Conservation (phyloP, 2,113 vertebrate species). For the Salvator merianae region DNA sequence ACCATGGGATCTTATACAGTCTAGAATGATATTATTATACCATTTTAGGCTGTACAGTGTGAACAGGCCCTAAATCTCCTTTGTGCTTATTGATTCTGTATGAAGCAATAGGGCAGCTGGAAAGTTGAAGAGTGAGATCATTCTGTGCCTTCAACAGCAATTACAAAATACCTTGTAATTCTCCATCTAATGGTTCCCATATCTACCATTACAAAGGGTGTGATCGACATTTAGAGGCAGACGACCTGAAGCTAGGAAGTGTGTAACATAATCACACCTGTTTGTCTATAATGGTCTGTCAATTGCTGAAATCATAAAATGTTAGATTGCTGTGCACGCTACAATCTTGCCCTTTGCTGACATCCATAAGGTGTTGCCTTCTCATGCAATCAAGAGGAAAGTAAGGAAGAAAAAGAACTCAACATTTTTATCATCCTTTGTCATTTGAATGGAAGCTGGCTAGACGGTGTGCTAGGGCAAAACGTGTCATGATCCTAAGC, state of each 20-base stretch:
- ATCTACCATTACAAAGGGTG: rapidly evolving
- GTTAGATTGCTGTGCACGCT: neutral
- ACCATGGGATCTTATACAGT: too few species aligned
- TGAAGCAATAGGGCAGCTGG: constrained; percentile 16
- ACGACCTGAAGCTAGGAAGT: neutral
- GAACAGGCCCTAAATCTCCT: constrained; percentile 6
- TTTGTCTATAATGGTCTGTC: neutral
- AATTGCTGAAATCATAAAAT: neutral
- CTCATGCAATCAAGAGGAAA: constrained; percentile 23
- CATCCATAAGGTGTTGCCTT: neutral
- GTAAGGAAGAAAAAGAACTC: constrained; percentile 10
- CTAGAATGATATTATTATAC: too few species aligned
- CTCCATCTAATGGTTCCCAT: neutral
- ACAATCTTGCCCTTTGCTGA: constrained; percentile 12
- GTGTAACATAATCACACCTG: neutral
- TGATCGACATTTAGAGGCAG: neutral
- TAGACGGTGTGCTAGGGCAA: neutral
- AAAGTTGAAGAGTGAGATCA: neutral
- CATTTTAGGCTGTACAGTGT: too few species aligned
- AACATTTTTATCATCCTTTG: constrained; percentile 12
- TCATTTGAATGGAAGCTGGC: neutral
- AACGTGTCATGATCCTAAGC: neutral
- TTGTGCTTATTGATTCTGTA: constrained; percentile 7
- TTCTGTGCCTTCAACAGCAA: neutral
- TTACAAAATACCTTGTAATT: neutral